These are phyloP conservation scores for Cosmorhoe ocellata DNA, from an alignment of 2,888 invertebrate genomes.

Conservation along the genomic window DNA sequence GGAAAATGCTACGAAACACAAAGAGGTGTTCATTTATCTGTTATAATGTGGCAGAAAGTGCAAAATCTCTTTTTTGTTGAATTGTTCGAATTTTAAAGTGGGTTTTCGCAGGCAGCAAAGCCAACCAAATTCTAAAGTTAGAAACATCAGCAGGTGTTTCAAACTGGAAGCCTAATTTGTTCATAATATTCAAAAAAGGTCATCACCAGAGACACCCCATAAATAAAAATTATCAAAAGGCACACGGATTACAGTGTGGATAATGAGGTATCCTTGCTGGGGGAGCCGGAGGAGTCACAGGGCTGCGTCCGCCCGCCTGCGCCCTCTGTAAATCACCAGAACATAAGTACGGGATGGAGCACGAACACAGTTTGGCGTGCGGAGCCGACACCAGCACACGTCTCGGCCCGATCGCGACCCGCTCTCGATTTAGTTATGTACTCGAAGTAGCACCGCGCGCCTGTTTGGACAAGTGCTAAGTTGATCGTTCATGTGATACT, in stretches of 20 bases:
- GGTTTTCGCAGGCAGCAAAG: too few relatives aligned
- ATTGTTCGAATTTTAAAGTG: too few relatives aligned
- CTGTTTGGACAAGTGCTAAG: slow-evolving; percentile 80
- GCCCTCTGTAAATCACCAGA: slow-evolving; percentile 68
- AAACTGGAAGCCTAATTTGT: slow-evolving; percentile 28
- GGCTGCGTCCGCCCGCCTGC: slow-evolving; percentile 59
- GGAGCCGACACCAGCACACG: slow-evolving; percentile 60
- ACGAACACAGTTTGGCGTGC: slow-evolving; percentile 75
- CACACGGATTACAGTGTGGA: slow-evolving; percentile 77
- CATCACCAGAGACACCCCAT: slow-evolving; percentile 56
- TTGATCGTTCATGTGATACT: slow-evolving; percentile 80
- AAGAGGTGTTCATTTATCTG: too few relatives aligned
- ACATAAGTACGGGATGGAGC: slow-evolving; percentile 60
- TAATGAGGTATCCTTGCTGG: slow-evolving; percentile 78
- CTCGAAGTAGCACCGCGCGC: slow-evolving; percentile 51
- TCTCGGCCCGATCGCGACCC: slow-evolving; percentile 39
- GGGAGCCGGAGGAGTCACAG: slow-evolving; percentile 58
- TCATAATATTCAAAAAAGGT: slow-evolving; percentile 52
- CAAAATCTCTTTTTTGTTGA: too few relatives aligned
- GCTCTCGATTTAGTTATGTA: slow-evolving; percentile 55
- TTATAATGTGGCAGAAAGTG: too few relatives aligned
- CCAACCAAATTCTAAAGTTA: too few relatives aligned
- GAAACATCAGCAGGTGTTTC: slow-evolving; percentile 4
- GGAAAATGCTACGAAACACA: not conserved
- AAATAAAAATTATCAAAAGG: slow-evolving; percentile 77